These are phyloP conservation scores for Acrobasis repandana DNA, from an alignment of 2,888 invertebrate species.

Conservation along the genomic window DNA sequence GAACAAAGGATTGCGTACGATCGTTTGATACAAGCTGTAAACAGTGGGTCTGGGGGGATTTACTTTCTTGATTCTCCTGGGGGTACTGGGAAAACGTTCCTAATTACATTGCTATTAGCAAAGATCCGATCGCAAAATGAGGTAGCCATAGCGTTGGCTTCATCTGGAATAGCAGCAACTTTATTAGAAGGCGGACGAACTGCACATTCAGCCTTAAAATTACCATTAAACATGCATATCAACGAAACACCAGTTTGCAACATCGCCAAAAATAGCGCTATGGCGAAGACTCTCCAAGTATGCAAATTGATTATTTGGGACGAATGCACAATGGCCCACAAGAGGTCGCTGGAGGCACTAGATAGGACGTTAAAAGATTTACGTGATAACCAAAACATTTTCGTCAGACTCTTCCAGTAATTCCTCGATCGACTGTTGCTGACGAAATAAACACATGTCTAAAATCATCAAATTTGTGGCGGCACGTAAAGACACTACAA, in stretches of 20 bases:
- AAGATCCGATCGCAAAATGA: neutral
- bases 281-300: neutral
- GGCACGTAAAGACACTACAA: conserved; percentile 32
- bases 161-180: conserved; percentile 37
- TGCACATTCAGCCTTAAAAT: conserved; percentile 46
- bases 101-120: conserved; percentile 3
- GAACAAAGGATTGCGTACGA: conserved; percentile 40
- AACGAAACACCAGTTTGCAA: neutral
- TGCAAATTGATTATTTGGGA: conserved; percentile 9
- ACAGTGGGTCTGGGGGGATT: conserved; percentile 11
- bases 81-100: conserved; percentile 26
- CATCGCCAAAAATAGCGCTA: neutral
- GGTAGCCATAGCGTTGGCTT: conserved; percentile 14
- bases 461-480: conserved; percentile 35
- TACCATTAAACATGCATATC: conserved; percentile 23
- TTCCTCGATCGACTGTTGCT: conserved; percentile 34
- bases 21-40: conserved; percentile 35
- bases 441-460: conserved; percentile 38
- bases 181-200: conserved; percentile 42
- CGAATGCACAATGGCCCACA: conserved; percentile 18
- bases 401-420: conserved; percentile 37
- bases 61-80: conserved; percentile 7
- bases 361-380: conserved; percentile 2
- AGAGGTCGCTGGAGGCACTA: conserved; percentile 4
- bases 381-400: conserved; percentile 10